A percentile compares a stretch with the other conserved stretches of the same genome.
phyloP scores from a whole-genome alignment of 2,113 vertebrate genomes.

The Carlito syrichta region DNA sequence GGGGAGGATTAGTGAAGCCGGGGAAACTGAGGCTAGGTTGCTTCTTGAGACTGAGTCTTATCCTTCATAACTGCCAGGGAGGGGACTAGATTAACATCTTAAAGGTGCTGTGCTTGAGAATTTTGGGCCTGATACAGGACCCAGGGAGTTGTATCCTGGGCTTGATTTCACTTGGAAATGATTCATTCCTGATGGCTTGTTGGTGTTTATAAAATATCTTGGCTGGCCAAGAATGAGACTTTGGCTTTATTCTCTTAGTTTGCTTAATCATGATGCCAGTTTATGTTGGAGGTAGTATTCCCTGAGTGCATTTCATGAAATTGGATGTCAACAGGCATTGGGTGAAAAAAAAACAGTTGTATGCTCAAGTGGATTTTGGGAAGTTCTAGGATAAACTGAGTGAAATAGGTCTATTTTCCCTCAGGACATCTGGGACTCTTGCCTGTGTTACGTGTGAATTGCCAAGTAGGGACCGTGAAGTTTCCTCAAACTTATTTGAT shows the following conservation, averaged over 20 bases:
- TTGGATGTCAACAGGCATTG: not conserved
- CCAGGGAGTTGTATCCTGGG: not conserved
- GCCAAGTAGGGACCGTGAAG: not conserved
- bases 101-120: not conserved
- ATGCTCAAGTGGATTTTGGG: not conserved
- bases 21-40: not conserved
- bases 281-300: not conserved
- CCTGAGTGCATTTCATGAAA: not conserved
- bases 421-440: not conserved
- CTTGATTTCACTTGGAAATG: not conserved
- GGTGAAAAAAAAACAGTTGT: not conserved
- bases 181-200: not conserved
- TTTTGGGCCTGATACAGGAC: not conserved
- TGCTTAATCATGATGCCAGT: not conserved
- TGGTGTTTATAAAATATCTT: constrained; percentile 20
- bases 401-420: not conserved
- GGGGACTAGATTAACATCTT: not conserved
- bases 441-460: not conserved
- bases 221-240: not conserved
- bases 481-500: not conserved
- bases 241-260: not conserved
- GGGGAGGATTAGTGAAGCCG: not conserved
- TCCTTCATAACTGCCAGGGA: not conserved
- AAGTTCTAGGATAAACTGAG: constrained; percentile 5
- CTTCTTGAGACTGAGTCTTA: not conserved